A percentile compares a stretch with the other conserved stretches of the same genome.
Conservation (phyloP, 35 echinoderm and acorn worm genomes). For the Apostichopus japonicus region DNA sequence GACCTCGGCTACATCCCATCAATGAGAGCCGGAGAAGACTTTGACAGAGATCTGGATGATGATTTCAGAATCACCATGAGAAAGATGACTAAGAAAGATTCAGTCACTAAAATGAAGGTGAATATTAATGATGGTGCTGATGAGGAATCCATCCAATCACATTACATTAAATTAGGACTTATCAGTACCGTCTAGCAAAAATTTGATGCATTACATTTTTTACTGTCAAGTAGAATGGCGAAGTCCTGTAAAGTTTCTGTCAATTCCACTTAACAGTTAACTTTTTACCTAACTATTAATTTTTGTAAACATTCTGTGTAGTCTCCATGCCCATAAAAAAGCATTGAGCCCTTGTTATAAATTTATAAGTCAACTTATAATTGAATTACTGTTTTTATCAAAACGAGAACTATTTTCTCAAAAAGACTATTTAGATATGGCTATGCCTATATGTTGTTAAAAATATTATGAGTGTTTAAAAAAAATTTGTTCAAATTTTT, state of each 20-base stretch:
- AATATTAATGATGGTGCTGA: neutral
- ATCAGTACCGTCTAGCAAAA: no score
- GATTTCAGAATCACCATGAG: slow-evolving; percentile 85
- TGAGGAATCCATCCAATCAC: neutral
- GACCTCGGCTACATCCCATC: slow-evolving; percentile 86
- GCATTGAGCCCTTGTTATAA: no score
- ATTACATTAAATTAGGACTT: neutral
- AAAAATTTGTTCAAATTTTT: neutral
- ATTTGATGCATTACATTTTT: no score
- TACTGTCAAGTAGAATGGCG: no score
- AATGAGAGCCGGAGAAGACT: slow-evolving; percentile 60
- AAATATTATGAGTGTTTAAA: neutral
- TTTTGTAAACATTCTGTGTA: no score
- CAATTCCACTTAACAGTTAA: no score
- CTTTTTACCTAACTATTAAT: no score
- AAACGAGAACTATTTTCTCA: neutral
- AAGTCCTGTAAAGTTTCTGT: no score
- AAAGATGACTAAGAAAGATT: slow-evolving; percentile 94
- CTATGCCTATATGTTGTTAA: neutral
- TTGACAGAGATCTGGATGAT: slow-evolving; percentile 67
- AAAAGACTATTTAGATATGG: neutral
- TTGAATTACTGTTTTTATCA: neutral
- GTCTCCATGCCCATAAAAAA: no score
- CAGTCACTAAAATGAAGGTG: slow-evolving; percentile 91
- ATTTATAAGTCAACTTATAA: no score